Evolutionary conservation across 2,113 vertebrate species (phyloP), one percentile per base, ranked within the genome.

Genomic region (Cyprinodon brontotheroides): DNA sequence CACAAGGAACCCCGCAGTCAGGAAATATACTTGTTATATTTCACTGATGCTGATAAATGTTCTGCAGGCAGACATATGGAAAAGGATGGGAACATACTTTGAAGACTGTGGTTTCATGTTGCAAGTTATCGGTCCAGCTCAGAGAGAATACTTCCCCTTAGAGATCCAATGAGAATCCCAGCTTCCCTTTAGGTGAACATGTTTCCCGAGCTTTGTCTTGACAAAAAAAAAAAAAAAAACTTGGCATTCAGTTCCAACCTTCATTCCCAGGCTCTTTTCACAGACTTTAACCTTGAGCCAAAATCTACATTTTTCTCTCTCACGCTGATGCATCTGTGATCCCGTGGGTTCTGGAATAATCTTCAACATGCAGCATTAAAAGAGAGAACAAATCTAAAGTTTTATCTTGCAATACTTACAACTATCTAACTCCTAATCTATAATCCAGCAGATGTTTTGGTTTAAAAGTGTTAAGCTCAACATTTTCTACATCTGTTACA

Each of bases 401-500:
- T 29, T 65, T 43, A 15, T 72, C 40, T 43, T 45, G 17, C 39
- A 10, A 11, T 11, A 11, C 13, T 20, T 47, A 43, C 47, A 36
- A 39, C 20, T 1, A 10, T n/a, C 11, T 62, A 47, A 62, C 41
- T 37, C 3, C 7, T 8, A 29, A 63, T 29, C 80, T 68, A 20
- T n/a, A 57, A 57, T 57, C 6, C 50, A n/a, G 17, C 50, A 36
- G 45, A 66, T 74, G 38, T 65, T 70, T 68, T 0, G 50, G 70
- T 74, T 57, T 57, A 77, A 62, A 64, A 64, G 15, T 57, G n/a
- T 37, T 59, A 66, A 72, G 65, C 62, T 74, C 29, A 72, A 63
- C 74, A 59, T 48, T 65, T 79, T 75, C 38, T 66, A 78, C 84
- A 82, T 85, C 68, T 88, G 80, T 15, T 68, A 3, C 2, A 57